phyloP scores from a whole-genome alignment of 2,113 vertebrate species.

The Hepsetus odoe region DNA sequence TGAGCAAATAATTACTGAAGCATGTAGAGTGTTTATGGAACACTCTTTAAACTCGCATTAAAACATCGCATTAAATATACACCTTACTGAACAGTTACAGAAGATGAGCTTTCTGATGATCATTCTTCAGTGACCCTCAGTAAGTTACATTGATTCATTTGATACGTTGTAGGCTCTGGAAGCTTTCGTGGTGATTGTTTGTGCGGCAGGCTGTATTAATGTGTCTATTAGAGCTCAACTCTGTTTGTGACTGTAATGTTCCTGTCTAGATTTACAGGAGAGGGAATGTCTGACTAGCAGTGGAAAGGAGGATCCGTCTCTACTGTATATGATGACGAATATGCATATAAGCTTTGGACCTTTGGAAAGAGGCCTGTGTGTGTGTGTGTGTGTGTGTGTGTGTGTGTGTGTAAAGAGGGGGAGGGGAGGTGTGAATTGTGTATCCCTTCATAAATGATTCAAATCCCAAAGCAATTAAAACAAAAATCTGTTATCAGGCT shows the following conservation, averaged over 20 bases:
- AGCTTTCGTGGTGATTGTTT: too few relatives aligned
- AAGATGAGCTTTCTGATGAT: too few relatives aligned
- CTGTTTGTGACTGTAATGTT: background rate
- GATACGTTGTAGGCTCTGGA: too few relatives aligned
- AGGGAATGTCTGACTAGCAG: background rate
- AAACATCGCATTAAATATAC: too few relatives aligned
- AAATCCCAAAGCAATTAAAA: slow-evolving; percentile 77
- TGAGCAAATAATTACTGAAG: too few relatives aligned
- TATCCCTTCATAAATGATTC: slow-evolving; percentile 73
- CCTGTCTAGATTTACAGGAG: background rate
- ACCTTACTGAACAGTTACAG: too few relatives aligned
- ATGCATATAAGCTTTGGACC: background rate
- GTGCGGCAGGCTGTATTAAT: too few relatives aligned
- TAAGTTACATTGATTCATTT: too few relatives aligned
- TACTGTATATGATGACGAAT: background rate
- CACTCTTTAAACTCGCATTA: too few relatives aligned
- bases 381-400: background rate
- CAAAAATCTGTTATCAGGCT: slow-evolving; percentile 74
- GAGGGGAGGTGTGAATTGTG: slow-evolving; percentile 31
- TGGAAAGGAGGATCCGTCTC: background rate
- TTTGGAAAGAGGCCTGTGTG: slow-evolving; percentile 6
- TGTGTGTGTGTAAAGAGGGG: too few relatives aligned
- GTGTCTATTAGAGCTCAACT: background rate
- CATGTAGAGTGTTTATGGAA: too few relatives aligned
- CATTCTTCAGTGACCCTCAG: too few relatives aligned